A percentile compares a stretch with the other conserved stretches of the same genome.
phyloP scores from a whole-genome alignment of 2,113 vertebrate species.

The Odocoileus hemionus region DNA sequence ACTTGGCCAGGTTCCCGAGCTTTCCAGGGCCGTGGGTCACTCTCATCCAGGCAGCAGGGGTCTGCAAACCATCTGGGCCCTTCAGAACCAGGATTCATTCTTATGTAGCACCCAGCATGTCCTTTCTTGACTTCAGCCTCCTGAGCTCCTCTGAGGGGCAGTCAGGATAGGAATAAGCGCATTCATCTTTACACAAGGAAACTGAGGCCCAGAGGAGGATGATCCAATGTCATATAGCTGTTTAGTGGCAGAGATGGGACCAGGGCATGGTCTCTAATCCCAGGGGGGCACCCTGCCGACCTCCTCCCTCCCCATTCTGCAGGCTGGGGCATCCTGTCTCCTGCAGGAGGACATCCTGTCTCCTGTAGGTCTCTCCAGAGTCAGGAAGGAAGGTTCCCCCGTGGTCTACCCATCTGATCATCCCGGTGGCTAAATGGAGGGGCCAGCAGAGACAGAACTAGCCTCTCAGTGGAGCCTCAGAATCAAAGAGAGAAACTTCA shows the following conservation, averaged over 20 bases:
- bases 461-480: slow-evolving; percentile 60
- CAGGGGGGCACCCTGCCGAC: not conserved
- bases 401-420: not conserved
- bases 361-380: not conserved
- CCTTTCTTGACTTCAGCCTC: not conserved
- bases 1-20: not conserved
- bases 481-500: not conserved
- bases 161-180: not conserved
- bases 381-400: not conserved
- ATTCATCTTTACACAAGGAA: not conserved
- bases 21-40: not conserved
- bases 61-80: not conserved
- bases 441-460: not conserved
- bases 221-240: not conserved
- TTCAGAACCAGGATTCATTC: not conserved
- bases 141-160: not conserved
- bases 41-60: not conserved
- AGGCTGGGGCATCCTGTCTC: not conserved
- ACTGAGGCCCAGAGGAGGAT: not conserved
- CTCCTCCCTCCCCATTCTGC: too few species aligned
- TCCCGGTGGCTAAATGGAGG: not conserved
- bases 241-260: not conserved
- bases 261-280: not conserved
- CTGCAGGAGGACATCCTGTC: not conserved
- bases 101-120: not conserved